Conservation (phyloP, 2,797 vertebrate species). For the Podargus strigoides region DNA sequence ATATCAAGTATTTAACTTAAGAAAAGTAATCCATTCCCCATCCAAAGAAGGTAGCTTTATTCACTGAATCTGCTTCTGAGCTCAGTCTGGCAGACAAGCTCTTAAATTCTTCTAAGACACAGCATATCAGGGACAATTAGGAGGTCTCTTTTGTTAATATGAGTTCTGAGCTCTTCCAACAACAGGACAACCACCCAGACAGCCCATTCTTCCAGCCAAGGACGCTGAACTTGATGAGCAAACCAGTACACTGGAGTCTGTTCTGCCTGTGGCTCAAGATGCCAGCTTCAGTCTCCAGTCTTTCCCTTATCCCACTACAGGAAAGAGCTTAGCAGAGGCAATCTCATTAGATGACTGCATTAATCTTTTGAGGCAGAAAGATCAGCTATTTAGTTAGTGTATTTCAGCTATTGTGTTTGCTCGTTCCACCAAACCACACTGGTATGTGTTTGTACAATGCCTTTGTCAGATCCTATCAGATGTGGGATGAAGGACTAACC, state of each 20-base stretch:
- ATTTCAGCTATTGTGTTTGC: constrained; percentile 28
- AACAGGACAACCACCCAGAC: not conserved
- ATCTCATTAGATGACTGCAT: constrained; percentile 41
- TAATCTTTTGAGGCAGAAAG: constrained; percentile 40
- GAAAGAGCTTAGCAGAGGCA: not conserved
- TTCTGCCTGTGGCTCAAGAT: not conserved
- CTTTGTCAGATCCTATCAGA: constrained; percentile 31
- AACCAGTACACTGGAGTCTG: not conserved
- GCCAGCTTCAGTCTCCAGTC: not conserved
- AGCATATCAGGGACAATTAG: not conserved
- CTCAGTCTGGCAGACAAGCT: not conserved
- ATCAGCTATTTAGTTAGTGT: not conserved
- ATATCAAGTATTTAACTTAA: not conserved
- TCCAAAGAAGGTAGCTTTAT: not conserved
- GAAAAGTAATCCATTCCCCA: not conserved
- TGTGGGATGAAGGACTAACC: not conserved
- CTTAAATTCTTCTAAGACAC: not conserved
- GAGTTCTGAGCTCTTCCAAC: not conserved
- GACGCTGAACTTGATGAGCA: not conserved
- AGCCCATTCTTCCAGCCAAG: not conserved
- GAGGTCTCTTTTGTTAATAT: not conserved
- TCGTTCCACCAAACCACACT: constrained; percentile 4
- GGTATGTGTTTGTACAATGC: not conserved
- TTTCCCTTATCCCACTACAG: constrained; percentile 4
- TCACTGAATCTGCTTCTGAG: not conserved